Evolutionary conservation across 2,797 vertebrate species (phyloP), one percentile per base, ranked within the genome.

Genomic region (Neosilurus mollespiculum): DNA sequence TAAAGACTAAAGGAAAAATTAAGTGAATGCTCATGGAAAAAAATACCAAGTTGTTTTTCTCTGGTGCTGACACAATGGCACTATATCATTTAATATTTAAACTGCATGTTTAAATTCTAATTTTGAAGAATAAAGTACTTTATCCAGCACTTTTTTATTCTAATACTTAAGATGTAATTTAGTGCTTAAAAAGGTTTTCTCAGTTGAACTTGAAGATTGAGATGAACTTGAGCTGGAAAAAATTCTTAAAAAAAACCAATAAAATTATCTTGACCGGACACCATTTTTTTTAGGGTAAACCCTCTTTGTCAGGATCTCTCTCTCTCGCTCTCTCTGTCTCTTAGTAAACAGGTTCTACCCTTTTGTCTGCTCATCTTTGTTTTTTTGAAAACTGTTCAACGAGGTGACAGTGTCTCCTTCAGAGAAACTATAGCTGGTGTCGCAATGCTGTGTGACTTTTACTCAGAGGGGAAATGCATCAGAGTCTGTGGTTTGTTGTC

Each of bases 401-500:
- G 67, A 83, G 83, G 71, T 84, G 81, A 70, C 77, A 54, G 81
- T 61, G 79, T 64, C 69, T 76, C 66, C 89, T 93, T 91, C 71
- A 81, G 87, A 87, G 86, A 82, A 85, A 61, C 83, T 84, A 69
- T 67, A 85, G 82, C 54, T 72, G 70, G 70, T 88, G 87, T 88
- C 85, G 86, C 89, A 89, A 89, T 64, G 20, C 83, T 85, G 81
- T 88, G 86, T 86, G 85, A 85, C 84, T 87, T 87, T 87, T 84
- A 83, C 84, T 86, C 84, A 53, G 75, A 87, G 88, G 84, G 90
- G 88, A 88, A 91, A 87, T 86, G 87, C 92, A 91, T 90, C 90
- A 90, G 81, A 90, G 88, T 89, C 90, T 93, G 92, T 87, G 92
- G 92, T 93, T 89, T 89, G 82, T 83, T 84, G 86, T 89, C 59